Conservation (phyloP, 2,113 vertebrate genomes). For the Cyprinodon brontotheroides region DNA sequence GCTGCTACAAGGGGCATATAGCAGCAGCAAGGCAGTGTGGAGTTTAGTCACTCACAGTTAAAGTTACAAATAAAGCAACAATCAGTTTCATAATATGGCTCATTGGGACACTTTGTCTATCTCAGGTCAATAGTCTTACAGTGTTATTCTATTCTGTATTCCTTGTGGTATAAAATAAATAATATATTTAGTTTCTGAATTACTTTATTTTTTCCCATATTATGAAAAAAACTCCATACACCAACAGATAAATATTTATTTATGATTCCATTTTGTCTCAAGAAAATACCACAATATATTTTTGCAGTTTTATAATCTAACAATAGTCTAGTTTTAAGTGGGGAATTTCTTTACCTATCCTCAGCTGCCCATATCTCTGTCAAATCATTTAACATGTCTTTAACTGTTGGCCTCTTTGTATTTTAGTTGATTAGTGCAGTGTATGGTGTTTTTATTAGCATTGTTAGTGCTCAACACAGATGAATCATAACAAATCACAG, state of each 20-base stretch:
- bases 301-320: too few relatives aligned
- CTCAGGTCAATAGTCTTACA: not conserved
- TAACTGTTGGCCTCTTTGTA: not conserved
- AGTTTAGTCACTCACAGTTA: not conserved
- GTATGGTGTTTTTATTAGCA: not conserved
- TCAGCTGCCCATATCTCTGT: not conserved
- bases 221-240: too few relatives aligned
- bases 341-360: not conserved
- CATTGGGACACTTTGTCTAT: not conserved
- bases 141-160: not conserved
- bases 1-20: too few relatives aligned
- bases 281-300: too few relatives aligned
- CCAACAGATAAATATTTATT: not conserved
- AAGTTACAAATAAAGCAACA: not conserved
- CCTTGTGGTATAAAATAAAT: not conserved
- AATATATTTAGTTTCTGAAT: not conserved
- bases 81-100: not conserved
- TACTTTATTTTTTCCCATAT: not conserved
- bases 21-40: too few relatives aligned
- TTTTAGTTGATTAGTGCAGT: not conserved
- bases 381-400: not conserved
- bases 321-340: not conserved
- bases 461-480: not conserved
- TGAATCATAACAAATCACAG: not conserved
- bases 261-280: not conserved